Evolutionary conservation across 2,888 invertebrate genomes (phyloP), one percentile per base, ranked within the genome.

Genomic region (Amphipyra tragopoginis): DNA sequence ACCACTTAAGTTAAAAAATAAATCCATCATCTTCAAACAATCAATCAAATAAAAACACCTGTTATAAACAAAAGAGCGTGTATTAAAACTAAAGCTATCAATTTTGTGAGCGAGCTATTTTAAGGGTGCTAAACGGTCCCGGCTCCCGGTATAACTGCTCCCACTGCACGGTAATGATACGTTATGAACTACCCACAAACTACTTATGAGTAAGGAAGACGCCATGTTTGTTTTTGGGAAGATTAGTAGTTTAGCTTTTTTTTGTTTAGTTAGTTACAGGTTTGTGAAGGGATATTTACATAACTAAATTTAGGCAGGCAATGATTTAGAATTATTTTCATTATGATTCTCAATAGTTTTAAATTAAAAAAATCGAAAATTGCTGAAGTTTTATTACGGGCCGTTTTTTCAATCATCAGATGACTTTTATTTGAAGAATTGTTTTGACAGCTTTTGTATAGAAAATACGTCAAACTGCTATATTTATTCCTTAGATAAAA

Each of bases 21-120:
- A 60, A 79, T 66, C 50, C 48, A 77, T 76, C 72, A 76, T 57
- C 43, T 57, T 15, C 7, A 40, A 60, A 54, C 57, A 54, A 69
- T 76, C 65, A 76, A 77, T 76, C 70, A 75, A 48, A 53, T 1
- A 13, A 14, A 15, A 49, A 60, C 63, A 14, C 38, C 39, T 49
- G 45, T 51, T 55, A 45, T 61, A 68, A 71, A 71, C 64, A 65
- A 65, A 71, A 44, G 38, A 5, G 33, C 34, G 54, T 53, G 40
- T 59, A 44, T 64, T 65, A 47, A 55, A 53, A 55, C 14, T 51
- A 29, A 59, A 69, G 53, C 77, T 55, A 63, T 67, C 62, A 65
- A 59, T 51, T 63, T 47, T 13, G 49, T 33, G 36, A 10, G 42
- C 33, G 55, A 33, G 39, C 38, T 72, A 42, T 66, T 52, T 79